phyloP scores from a whole-genome alignment of 2,113 vertebrate species.

The Muntiacus reevesi region DNA sequence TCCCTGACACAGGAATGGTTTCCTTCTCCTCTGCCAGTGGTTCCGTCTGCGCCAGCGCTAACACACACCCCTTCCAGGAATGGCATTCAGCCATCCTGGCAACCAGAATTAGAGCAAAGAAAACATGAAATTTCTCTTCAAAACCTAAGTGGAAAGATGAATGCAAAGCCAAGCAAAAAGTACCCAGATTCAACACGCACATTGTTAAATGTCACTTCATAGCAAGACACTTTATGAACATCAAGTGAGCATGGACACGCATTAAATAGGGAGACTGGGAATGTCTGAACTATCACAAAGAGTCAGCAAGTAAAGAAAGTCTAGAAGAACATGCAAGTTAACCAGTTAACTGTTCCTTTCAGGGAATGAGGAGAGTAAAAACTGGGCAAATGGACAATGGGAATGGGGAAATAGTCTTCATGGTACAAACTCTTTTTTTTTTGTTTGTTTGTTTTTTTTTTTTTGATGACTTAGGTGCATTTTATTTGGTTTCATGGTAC shows the following conservation, averaged over 20 bases:
- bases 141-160: constrained; percentile 84
- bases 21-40: constrained; percentile 81
- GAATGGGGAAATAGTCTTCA: neutral
- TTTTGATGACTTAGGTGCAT: neutral
- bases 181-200: constrained; percentile 83
- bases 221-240: constrained; percentile 69
- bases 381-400: neutral
- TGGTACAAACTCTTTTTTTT: neutral
- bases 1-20: constrained; percentile 84
- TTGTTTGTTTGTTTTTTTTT: neutral
- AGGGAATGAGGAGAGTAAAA: neutral
- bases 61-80: constrained; percentile 84
- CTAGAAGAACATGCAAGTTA: neutral
- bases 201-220: constrained; percentile 83
- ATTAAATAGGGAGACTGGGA: neutral
- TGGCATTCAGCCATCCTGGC: constrained; percentile 87
- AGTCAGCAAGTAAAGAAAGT: neutral
- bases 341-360: neutral
- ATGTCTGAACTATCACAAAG: neutral
- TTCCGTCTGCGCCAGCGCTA: constrained; percentile 79
- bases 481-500: neutral
- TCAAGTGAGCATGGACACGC: constrained; percentile 24
- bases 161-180: constrained; percentile 81
- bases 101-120: constrained; percentile 85
- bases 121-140: constrained; percentile 88